Percentiles rank a stretch among this genome's conserved stretches.
phyloP scores from a whole-genome alignment of 2,113 vertebrate species.

The Calonectris borealis region DNA sequence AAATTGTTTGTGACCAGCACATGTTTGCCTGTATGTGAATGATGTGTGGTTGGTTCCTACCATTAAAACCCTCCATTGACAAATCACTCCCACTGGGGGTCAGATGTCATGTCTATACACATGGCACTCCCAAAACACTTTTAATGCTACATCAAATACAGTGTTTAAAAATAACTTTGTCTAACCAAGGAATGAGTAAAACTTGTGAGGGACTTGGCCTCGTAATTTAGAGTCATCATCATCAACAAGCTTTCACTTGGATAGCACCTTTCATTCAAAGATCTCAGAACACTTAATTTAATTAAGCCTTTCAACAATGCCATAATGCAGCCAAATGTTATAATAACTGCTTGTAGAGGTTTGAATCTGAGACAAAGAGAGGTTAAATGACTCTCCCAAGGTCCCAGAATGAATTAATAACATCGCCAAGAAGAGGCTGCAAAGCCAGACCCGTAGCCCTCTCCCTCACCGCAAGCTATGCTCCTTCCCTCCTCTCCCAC shows the following conservation, averaged over 20 bases:
- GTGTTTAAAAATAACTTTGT: conserved; percentile 17
- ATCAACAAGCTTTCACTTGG: conserved; percentile 52
- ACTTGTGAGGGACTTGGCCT: conserved; percentile 41
- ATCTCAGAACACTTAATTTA: conserved; percentile 62
- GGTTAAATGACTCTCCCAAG: conserved; percentile 60
- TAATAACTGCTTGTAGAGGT: conserved; percentile 62
- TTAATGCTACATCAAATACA: background rate
- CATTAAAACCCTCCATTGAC: background rate
- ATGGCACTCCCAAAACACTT: conserved; percentile 2
- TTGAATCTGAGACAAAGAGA: conserved; percentile 67
- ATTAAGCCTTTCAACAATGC: conserved; percentile 68
- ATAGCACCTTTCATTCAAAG: conserved; percentile 66
- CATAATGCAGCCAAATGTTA: conserved; percentile 60
- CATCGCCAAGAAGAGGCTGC: conserved; percentile 2
- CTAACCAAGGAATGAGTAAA: conserved; percentile 10
- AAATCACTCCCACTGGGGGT: background rate
- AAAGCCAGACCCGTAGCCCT: background rate
- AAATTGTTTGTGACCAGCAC: background rate
- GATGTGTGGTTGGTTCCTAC: background rate
- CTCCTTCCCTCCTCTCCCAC: background rate
- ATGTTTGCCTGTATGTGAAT: background rate
- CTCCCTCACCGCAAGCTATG: background rate
- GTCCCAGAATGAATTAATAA: conserved; percentile 63
- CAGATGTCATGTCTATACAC: background rate
- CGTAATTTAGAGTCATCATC: conserved; percentile 32